Evolutionary conservation across 2,888 invertebrate genomes (phyloP).

Genomic region (Arrhopalites spinosus): DNA sequence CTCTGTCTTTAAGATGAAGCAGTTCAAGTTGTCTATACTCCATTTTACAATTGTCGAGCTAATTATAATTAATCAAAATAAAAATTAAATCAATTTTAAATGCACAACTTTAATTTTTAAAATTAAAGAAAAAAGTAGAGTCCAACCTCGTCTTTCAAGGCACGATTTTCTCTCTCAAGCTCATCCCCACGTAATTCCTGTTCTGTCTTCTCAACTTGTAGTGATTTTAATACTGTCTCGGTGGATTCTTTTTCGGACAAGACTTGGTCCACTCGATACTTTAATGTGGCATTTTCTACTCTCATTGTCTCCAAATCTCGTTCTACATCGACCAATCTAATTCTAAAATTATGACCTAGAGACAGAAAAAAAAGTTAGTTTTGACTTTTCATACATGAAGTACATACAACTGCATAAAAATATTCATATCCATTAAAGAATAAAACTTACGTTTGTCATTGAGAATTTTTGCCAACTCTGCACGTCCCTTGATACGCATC

Average conservation of each 20-base stretch:
- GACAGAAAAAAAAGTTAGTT: background rate
- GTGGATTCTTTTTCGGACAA: slow-evolving; percentile 39
- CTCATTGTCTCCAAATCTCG: slow-evolving; percentile 42
- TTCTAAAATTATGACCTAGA: slow-evolving; percentile 47
- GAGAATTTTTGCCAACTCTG: slow-evolving; percentile 42
- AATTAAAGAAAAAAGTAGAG: no score
- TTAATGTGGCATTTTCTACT: slow-evolving; percentile 44
- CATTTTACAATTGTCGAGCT: slow-evolving; percentile 48
- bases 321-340: slow-evolving; percentile 42
- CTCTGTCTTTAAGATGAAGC: slow-evolving; percentile 46
- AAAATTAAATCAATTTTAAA: no score
- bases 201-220: slow-evolving; percentile 46
- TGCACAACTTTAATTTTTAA: no score
- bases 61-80: background rate
- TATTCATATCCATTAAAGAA: background rate
- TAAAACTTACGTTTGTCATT: slow-evolving; percentile 49
- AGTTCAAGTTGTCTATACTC: slow-evolving; percentile 46
- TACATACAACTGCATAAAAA: background rate
- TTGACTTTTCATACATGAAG: slow-evolving; percentile 9
- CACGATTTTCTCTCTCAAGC: slow-evolving; percentile 39
- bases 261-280: slow-evolving; percentile 37
- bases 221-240: slow-evolving; percentile 40
- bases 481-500: slow-evolving; percentile 46
- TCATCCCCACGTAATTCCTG: slow-evolving; percentile 41
- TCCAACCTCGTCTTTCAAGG: slow-evolving; percentile 47